Conservation (phyloP, 2,888 invertebrate genomes). For the Cabera pusaria region DNA sequence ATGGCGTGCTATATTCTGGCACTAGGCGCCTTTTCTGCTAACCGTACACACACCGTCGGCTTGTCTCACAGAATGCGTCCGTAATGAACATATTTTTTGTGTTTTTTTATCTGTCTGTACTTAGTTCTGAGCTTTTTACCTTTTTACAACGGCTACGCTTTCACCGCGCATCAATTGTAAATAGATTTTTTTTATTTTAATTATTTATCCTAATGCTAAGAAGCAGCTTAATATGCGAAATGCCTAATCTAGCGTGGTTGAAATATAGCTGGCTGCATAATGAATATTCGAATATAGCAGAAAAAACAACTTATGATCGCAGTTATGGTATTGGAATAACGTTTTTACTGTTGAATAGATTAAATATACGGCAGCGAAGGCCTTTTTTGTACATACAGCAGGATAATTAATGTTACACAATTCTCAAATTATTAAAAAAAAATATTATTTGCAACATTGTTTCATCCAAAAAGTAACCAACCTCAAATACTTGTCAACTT, state of each 20-base stretch:
- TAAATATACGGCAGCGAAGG: too few relatives aligned
- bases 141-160: slow-evolving; percentile 34
- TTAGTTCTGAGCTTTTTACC: slow-evolving; percentile 42
- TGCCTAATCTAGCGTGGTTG: slow-evolving; percentile 19
- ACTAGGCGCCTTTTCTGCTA: too few relatives aligned
- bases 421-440: too few relatives aligned
- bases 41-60: slow-evolving; percentile 36
- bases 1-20: too few relatives aligned
- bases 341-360: too few relatives aligned
- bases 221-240: slow-evolving; percentile 10
- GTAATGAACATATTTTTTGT: slow-evolving; percentile 51
- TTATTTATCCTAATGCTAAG: slow-evolving; percentile 6
- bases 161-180: slow-evolving; percentile 26
- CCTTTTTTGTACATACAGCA: too few relatives aligned
- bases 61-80: slow-evolving; percentile 40
- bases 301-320: too few relatives aligned
- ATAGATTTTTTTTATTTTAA: slow-evolving; percentile 8
- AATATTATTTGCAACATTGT: too few relatives aligned
- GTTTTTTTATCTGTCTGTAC: slow-evolving; percentile 45
- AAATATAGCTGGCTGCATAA: slow-evolving; percentile 6
- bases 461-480: too few relatives aligned
- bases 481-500: slow-evolving; percentile 3
- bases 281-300: slow-evolving; percentile 8
- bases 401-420: too few relatives aligned
- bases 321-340: slow-evolving; percentile 5